These are phyloP conservation scores for Epinephelus coioides DNA, from an alignment of 2,797 vertebrate species.

Conservation along the genomic window DNA sequence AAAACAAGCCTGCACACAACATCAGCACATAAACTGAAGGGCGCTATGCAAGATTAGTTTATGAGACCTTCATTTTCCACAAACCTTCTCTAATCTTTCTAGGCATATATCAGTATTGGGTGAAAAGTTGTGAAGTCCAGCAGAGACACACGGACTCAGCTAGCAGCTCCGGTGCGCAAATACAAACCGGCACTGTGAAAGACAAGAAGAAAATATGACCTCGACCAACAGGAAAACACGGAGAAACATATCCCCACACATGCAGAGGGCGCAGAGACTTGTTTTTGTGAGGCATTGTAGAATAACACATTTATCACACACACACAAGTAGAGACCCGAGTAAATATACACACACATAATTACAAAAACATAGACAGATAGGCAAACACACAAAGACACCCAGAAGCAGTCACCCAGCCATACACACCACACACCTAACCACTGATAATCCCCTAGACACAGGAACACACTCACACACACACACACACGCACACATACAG, in stretches of 20 bases:
- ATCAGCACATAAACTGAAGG: constrained; percentile 44
- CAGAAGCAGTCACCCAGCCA: constrained; percentile 87
- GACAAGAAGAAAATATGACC: constrained; percentile 61
- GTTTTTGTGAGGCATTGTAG: constrained; percentile 69
- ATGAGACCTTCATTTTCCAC: constrained; percentile 33
- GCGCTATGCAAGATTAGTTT: constrained; percentile 5
- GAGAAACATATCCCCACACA: constrained; percentile 49
- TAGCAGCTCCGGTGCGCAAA: constrained; percentile 34
- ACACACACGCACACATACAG: constrained; percentile 75
- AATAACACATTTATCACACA: constrained; percentile 80
- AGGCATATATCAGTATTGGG: constrained; percentile 40
- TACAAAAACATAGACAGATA: constrained; percentile 87
- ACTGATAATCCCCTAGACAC: constrained; percentile 87
- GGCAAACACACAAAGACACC: constrained; percentile 87
- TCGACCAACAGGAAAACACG: constrained; percentile 54
- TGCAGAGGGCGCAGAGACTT: constrained; percentile 57
- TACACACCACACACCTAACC: constrained; percentile 85
- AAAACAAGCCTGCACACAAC: constrained; percentile 56
- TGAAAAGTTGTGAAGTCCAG: constrained; percentile 38
- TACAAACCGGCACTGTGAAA: constrained; percentile 56
- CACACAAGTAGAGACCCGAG: constrained; percentile 74
- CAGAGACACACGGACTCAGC: constrained; percentile 34
- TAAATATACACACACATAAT: constrained; percentile 87
- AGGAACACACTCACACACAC: constrained; percentile 71
- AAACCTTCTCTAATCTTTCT: constrained; percentile 34